phyloP scores from a whole-genome alignment of 2,113 vertebrate species.

The Labeo catla region DNA sequence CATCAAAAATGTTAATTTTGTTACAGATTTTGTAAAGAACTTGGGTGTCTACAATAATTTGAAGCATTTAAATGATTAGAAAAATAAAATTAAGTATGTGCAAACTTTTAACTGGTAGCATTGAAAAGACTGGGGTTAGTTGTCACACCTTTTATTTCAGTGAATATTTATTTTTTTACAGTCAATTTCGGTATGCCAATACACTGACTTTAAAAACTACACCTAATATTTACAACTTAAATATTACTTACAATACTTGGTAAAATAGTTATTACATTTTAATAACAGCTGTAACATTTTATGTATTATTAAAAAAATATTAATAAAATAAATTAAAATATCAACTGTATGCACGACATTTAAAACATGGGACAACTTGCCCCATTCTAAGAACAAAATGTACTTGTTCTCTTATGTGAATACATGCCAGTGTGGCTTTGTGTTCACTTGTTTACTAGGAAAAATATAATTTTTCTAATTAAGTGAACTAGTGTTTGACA shows the following conservation, averaged over 20 bases:
- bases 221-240: background rate
- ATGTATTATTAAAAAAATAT: background rate
- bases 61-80: background rate
- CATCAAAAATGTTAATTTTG: background rate
- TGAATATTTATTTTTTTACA: background rate
- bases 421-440: too few species aligned
- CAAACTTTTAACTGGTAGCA: background rate
- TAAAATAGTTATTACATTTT: background rate
- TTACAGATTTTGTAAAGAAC: background rate
- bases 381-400: background rate
- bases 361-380: background rate
- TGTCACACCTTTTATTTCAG: background rate
- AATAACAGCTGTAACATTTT: background rate
- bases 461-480: background rate
- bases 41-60: background rate
- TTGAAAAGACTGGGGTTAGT: background rate
- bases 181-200: background rate
- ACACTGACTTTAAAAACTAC: background rate
- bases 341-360: background rate
- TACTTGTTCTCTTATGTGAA: background rate
- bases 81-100: too few species aligned
- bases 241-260: background rate
- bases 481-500: background rate
- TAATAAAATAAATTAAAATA: too few species aligned
- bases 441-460: background rate